phyloP scores from a whole-genome alignment of 2,113 vertebrate genomes.

The Atherinomorus stipes region DNA sequence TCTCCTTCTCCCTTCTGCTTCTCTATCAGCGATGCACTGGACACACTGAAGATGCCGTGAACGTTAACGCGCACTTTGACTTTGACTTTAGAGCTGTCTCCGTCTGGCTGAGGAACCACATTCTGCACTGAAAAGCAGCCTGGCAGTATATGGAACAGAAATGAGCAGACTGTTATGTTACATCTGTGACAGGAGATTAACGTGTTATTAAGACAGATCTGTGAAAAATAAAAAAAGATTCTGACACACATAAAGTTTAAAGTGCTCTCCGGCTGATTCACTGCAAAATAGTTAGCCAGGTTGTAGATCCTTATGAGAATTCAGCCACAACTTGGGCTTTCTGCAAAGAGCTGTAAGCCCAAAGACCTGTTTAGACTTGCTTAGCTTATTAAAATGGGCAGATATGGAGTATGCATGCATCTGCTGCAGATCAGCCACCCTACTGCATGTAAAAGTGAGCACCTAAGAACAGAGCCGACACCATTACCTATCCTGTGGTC shows the following conservation, averaged over 20 bases:
- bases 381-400: not conserved
- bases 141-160: conserved; percentile 58
- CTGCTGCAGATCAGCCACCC: not conserved
- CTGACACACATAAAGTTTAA: not conserved
- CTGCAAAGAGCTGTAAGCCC: too few species aligned
- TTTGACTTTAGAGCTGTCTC: conserved; percentile 94
- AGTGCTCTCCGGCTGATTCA: conserved; percentile 15
- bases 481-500: conserved; percentile 92
- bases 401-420: not conserved
- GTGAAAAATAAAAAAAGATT: not conserved
- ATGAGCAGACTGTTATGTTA: not conserved
- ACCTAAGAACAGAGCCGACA: conserved; percentile 9
- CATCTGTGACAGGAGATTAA: conserved; percentile 3
- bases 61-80: conserved; percentile 95
- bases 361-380: not conserved
- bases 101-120: conserved; percentile 90
- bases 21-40: conserved; percentile 91
- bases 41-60: conserved; percentile 94
- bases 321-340: not conserved
- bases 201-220: conserved; percentile 9
- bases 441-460: conserved; percentile 7
- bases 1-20: conserved; percentile 88
- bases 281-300: conserved; percentile 12
- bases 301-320: not conserved
- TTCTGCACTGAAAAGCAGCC: conserved; percentile 93